Base-by-base conservation (phyloP, 92 coral and sea anemone species). In the Bergia puertoricense region DNA sequence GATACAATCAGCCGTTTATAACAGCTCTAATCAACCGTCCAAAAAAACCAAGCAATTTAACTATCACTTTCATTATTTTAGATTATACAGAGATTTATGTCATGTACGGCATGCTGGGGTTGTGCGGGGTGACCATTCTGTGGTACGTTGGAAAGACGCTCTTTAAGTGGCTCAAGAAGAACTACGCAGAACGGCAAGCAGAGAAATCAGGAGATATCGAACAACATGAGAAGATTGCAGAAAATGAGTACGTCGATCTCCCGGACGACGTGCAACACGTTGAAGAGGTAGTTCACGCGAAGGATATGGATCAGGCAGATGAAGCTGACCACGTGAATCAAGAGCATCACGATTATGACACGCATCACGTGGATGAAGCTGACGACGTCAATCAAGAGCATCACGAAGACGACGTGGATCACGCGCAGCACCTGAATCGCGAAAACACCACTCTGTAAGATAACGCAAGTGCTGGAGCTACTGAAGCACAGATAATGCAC, bases 21-120 rank as follows among this genome's bases (percentile, higher is more conserved):
- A 13, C 2, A 23, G 74, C 23, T 30, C 30, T 30, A 18, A 16
- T 68, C 8, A 18, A 8, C 6, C 8, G 36, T 1, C 2, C 9
- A 37, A 68, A 68, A n/a, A 71, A 22, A 1, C 76, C 76, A 23
- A 71, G 42, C 77, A 13, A 5, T 41, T 23, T 78, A 20, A 1
- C 23, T 75, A 22, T 6, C 44, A 39, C 79, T 11, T 18, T 78
- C 36, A 3, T 77, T 6, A 10, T 9, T 43, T 48, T 65, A 77
- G 81, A 77, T 23, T 77, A 78, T 50, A 78, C 82, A 9, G 82
- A 78, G 66, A 78, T 78, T 50, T 78, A 78, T 66, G 62, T 50
- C 41, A 78, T 50, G 82, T 78, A 78, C 66, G 82, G 82, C 62
- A 20, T 78, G 66, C 62, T 78, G 14, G 66, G 40, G 16, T 2